Conservation (phyloP, 2,797 vertebrate genomes). For the Allobates femoralis region DNA sequence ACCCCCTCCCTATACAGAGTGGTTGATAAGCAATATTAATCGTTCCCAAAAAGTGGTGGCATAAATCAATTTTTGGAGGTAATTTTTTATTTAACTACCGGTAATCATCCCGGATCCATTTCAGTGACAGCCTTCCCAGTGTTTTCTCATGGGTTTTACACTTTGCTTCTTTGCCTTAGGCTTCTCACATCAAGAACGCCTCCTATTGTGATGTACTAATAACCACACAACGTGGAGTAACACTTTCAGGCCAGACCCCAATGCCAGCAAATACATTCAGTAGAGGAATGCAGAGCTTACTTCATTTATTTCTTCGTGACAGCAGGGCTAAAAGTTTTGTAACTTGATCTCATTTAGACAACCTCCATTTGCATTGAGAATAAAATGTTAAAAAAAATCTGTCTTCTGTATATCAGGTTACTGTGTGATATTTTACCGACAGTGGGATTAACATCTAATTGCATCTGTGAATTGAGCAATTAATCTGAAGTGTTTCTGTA, state of each 20-base stretch:
- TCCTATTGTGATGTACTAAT: neutral
- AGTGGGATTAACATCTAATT: conserved; percentile 1
- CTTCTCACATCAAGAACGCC: neutral
- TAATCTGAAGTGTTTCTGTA: neutral
- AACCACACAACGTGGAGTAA: neutral
- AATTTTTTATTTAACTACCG: too few species aligned
- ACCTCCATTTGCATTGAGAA: neutral
- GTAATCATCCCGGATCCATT: too few species aligned
- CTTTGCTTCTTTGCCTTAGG: neutral
- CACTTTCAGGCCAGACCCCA: neutral
- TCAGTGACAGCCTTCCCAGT: neutral
- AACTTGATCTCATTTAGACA: neutral
- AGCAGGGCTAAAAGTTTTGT: neutral
- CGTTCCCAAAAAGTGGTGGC: too few species aligned
- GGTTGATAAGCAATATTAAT: too few species aligned
- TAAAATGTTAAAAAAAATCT: neutral
- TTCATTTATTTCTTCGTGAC: neutral
- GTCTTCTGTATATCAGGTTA: neutral
- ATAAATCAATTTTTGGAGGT: too few species aligned
- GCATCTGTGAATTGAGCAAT: neutral
- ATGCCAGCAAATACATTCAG: neutral
- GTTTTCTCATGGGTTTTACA: neutral
- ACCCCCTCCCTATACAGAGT: too few species aligned
- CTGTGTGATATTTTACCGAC: neutral
- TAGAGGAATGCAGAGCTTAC: neutral